These are phyloP conservation scores for Ectropis crepuscularia DNA, from an alignment of 2,888 invertebrate species.

Conservation along the genomic window DNA sequence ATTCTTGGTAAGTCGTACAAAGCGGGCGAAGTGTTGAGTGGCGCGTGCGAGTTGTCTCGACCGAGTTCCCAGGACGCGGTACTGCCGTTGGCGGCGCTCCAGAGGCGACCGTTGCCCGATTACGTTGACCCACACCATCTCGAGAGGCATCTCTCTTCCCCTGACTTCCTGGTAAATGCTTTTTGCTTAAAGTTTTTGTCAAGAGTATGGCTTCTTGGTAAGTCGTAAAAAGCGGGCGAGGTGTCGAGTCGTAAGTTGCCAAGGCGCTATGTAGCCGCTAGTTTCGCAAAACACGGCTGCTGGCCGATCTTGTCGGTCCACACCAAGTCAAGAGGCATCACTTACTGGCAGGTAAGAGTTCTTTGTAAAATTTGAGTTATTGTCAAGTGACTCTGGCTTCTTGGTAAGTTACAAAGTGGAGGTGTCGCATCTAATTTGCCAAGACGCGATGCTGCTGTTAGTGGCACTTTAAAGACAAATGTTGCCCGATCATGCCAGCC, in stretches of 20 bases:
- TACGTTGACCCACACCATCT: slow-evolving; percentile 96
- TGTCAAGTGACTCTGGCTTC: background rate
- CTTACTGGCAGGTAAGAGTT: too few relatives aligned
- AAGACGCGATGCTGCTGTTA: too few relatives aligned
- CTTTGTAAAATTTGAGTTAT: too few relatives aligned
- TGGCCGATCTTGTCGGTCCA: too few relatives aligned
- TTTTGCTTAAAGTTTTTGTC: background rate
- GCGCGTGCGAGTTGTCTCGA: slow-evolving; percentile 89
- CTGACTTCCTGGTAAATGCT: slow-evolving; percentile 86
- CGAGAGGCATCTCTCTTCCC: slow-evolving; percentile 92
- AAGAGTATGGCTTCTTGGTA: background rate
- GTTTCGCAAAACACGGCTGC: too few relatives aligned
- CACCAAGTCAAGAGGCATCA: too few relatives aligned
- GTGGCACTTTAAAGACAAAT: slow-evolving; percentile 92
- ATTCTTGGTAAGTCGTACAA: slow-evolving; percentile 69
- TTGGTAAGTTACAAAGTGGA: slow-evolving; percentile 47
- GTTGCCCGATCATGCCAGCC: slow-evolving; percentile 96
- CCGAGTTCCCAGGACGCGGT: slow-evolving; percentile 85
- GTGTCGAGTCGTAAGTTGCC: too few relatives aligned
- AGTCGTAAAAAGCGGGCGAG: background rate
- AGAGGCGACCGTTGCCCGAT: slow-evolving; percentile 94
- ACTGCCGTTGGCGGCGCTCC: slow-evolving; percentile 89
- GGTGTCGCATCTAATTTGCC: too few relatives aligned
- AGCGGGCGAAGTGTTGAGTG: slow-evolving; percentile 85
- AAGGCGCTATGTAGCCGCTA: too few relatives aligned